Conservation (phyloP, 2,888 invertebrate species). For the Baccha elongata region DNA sequence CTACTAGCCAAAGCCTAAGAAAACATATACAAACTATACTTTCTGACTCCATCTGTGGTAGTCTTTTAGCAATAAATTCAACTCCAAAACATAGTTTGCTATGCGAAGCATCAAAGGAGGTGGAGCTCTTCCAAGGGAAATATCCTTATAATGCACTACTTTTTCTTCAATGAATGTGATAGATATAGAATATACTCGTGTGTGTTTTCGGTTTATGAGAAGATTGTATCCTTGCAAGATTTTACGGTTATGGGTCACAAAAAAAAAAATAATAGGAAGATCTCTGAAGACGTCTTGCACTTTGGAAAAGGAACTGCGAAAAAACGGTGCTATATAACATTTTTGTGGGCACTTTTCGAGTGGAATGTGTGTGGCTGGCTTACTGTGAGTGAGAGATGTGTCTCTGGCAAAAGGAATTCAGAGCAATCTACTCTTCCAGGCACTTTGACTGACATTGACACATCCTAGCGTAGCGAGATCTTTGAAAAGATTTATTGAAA, state of each 20-base stretch:
- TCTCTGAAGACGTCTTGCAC: slow-evolving; percentile 16
- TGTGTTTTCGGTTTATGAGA: slow-evolving; percentile 54
- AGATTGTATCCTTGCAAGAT: slow-evolving; percentile 56
- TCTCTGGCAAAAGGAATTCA: slow-evolving; percentile 7
- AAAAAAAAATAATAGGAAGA: neutral
- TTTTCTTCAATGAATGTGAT: slow-evolving; percentile 21
- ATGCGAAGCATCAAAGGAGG: slow-evolving; percentile 30
- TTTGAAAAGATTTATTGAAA: slow-evolving; percentile 42
- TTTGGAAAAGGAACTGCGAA: slow-evolving; percentile 3
- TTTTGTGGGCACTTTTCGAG: slow-evolving; percentile 48
- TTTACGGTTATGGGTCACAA: slow-evolving; percentile 52
- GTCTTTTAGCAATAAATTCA: slow-evolving; percentile 50
- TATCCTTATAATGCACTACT: slow-evolving; percentile 56
- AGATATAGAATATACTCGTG: slow-evolving; percentile 36
- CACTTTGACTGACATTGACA: slow-evolving; percentile 58
- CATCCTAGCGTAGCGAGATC: slow-evolving; percentile 24
- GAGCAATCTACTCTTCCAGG: slow-evolving; percentile 26
- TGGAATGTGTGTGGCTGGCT: slow-evolving; percentile 29
- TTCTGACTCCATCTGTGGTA: slow-evolving; percentile 42
- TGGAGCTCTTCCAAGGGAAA: slow-evolving; percentile 31
- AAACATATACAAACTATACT: slow-evolving; percentile 45
- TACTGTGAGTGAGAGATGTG: slow-evolving; percentile 21
- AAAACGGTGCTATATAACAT: slow-evolving; percentile 25
- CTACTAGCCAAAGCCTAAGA: slow-evolving; percentile 17
- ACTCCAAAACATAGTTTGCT: slow-evolving; percentile 48